These are phyloP conservation scores for Aphis craccivora DNA, from an alignment of 1,140 invertebrate genomes.

Conservation along the genomic window DNA sequence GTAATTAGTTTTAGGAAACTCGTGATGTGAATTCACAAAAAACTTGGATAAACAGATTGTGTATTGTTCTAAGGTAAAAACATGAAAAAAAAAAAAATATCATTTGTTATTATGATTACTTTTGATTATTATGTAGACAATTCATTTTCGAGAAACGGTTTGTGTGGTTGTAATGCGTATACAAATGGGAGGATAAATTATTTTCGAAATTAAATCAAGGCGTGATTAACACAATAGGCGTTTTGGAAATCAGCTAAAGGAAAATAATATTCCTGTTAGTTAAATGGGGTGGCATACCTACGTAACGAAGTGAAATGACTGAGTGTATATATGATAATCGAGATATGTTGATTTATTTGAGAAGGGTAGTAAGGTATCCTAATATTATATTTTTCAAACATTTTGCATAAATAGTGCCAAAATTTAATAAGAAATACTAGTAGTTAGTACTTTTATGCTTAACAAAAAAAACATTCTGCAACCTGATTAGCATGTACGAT, in stretches of 20 bases:
- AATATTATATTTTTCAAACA: neutral
- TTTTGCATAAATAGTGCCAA: neutral
- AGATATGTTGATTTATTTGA: neutral
- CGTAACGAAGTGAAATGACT: neutral
- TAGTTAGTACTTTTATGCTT: neutral
- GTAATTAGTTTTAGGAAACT: neutral
- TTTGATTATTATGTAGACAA: neutral
- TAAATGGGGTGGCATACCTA: neutral
- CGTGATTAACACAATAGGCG: neutral
- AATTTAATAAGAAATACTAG: neutral
- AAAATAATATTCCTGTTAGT: conserved; percentile 2
- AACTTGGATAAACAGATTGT: neutral
- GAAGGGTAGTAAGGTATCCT: neutral
- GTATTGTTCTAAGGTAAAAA: neutral
- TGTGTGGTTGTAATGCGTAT: neutral
- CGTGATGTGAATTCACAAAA: neutral
- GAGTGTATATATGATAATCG: neutral
- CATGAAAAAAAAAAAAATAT: neutral
- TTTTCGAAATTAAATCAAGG: neutral
- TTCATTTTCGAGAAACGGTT: neutral
- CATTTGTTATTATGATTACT: neutral
- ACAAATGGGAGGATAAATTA: neutral
- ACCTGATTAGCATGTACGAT: neutral
- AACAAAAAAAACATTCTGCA: neutral
- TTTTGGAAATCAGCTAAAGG: neutral